A percentile compares a stretch with the other conserved stretches of the same genome.
Evolutionary conservation across 2,888 invertebrate genomes (phyloP).

Genomic region (Brachyopa scutellaris): DNA sequence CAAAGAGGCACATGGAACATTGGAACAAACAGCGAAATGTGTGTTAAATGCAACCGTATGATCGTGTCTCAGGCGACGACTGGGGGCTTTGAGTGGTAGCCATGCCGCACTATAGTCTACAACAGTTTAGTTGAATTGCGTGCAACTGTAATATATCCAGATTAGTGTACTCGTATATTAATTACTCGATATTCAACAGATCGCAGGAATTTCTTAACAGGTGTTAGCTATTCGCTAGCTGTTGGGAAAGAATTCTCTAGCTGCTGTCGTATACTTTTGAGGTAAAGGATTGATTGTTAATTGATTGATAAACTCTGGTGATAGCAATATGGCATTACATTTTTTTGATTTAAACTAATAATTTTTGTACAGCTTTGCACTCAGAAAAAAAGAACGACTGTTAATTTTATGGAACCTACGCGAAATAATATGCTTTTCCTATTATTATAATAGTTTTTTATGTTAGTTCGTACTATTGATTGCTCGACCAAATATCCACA

Average conservation of each 20-base stretch:
- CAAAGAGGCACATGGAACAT: conserved; percentile 37
- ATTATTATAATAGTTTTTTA: no score
- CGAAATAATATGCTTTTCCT: no score
- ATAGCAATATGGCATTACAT: no score
- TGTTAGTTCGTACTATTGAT: no score
- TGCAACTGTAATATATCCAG: conserved; percentile 53
- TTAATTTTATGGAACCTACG: no score
- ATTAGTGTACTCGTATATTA: conserved; percentile 49
- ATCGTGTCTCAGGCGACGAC: conserved; percentile 24
- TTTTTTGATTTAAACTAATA: no score
- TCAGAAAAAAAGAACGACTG: no score
- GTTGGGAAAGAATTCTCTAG: not conserved
- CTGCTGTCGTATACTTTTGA: conserved; percentile 2
- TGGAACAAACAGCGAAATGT: conserved; percentile 53
- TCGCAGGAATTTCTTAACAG: conserved; percentile 49
- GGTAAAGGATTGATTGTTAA: conserved; percentile 35
- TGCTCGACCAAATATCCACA: no score
- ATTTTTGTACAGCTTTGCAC: no score
- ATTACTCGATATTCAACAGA: conserved; percentile 56
- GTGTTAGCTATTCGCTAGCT: conserved; percentile 34
- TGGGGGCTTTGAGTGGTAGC: conserved; percentile 21
- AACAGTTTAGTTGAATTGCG: conserved; percentile 54
- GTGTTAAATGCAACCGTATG: conserved; percentile 48
- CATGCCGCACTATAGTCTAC: not conserved
- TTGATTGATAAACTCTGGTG: no score